These are phyloP conservation scores for Cataglyphis altisquamis DNA, from an alignment of 2,888 invertebrate species.

Conservation along the genomic window DNA sequence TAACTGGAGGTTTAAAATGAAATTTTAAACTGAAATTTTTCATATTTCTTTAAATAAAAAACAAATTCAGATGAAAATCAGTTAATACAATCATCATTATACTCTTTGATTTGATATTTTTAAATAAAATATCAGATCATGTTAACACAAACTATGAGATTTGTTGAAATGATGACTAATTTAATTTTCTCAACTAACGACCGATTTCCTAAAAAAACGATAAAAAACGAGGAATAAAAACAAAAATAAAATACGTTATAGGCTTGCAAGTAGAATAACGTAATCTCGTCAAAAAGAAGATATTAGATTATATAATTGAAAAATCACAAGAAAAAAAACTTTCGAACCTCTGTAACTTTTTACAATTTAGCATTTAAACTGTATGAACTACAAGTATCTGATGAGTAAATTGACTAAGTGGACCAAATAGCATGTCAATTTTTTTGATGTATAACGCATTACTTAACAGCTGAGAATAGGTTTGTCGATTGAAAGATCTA, in stretches of 20 bases:
- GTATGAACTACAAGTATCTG: background rate
- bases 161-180: too few species aligned
- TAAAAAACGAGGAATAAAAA: background rate
- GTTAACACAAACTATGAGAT: too few species aligned
- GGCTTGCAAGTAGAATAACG: too few species aligned
- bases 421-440: background rate
- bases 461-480: background rate
- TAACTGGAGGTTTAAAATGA: background rate
- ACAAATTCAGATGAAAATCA: background rate
- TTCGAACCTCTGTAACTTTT: background rate
- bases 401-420: background rate
- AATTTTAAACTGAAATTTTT: background rate
- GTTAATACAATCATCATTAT: background rate
- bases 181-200: too few species aligned
- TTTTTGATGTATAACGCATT: background rate
- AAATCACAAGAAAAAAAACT: background rate
- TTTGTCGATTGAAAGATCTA: background rate
- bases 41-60: background rate
- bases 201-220: too few species aligned
- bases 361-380: background rate
- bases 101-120: background rate
- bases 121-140: background rate
- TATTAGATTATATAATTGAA: too few species aligned
- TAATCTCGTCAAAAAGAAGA: too few species aligned
- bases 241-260: background rate